These are phyloP conservation scores for Helleia helle DNA, from an alignment of 2,888 invertebrate genomes.

Conservation along the genomic window DNA sequence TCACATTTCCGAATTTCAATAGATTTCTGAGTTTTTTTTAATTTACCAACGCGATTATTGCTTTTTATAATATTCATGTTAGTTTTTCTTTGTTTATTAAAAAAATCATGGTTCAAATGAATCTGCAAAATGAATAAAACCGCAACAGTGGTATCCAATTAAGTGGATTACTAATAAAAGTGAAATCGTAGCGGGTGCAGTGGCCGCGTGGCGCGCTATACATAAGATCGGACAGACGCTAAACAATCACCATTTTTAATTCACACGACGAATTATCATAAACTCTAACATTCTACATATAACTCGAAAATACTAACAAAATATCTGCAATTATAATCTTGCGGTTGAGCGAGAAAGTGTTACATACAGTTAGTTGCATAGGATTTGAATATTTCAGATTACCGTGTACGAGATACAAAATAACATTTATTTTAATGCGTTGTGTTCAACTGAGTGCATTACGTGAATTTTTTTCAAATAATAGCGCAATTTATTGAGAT, in stretches of 20 bases:
- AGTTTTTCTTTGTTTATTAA: background rate
- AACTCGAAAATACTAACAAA: conserved; percentile 5
- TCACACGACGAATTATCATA: conserved; percentile 1
- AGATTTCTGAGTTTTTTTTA: too few relatives aligned
- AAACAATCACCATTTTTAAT: conserved; percentile 4
- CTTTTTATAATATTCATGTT: too few relatives aligned
- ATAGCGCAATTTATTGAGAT: background rate
- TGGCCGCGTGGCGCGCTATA: conserved; percentile 46
- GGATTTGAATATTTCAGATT: conserved; percentile 4
- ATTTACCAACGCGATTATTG: too few relatives aligned
- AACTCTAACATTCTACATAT: background rate
- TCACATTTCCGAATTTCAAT: too few relatives aligned
- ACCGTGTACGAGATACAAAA: background rate
- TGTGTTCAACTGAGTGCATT: background rate
- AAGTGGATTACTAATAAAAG: conserved; percentile 73
- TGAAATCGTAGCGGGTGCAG: conserved; percentile 72
- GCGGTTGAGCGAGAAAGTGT: conserved; percentile 7
- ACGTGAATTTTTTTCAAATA: background rate
- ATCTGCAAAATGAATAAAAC: conserved; percentile 67
- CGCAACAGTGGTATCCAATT: conserved; percentile 69
- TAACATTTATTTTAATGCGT: background rate
- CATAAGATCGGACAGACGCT: conserved; percentile 13
- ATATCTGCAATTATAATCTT: conserved; percentile 4
- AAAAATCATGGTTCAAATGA: conserved; percentile 47
- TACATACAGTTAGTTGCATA: conserved; percentile 5